A percentile compares a stretch with the other conserved stretches of the same genome.
These are phyloP conservation scores for Deilephila elpenor DNA, from an alignment of 2,888 invertebrate species.

Conservation along the genomic window DNA sequence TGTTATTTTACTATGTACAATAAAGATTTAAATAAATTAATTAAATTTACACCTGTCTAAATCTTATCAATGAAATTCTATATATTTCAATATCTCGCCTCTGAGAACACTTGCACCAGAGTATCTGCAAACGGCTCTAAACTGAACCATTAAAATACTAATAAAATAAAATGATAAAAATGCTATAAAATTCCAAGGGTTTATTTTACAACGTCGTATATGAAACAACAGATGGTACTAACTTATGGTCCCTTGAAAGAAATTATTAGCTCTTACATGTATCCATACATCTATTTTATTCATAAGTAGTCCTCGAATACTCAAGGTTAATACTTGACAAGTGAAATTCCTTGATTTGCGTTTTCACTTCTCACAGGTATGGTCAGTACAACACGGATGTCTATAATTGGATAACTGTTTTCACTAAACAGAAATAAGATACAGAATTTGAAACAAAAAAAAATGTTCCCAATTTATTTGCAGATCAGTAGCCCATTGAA, in stretches of 20 bases:
- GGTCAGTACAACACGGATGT: too few relatives aligned
- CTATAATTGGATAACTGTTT: too few relatives aligned
- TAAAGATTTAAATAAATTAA: too few relatives aligned
- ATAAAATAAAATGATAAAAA: conserved; percentile 13
- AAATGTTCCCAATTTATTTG: too few relatives aligned
- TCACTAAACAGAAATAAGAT: too few relatives aligned
- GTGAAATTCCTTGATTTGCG: too few relatives aligned
- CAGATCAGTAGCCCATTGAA: too few relatives aligned
- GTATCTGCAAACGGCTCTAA: neutral
- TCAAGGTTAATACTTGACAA: too few relatives aligned
- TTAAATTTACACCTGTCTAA: too few relatives aligned
- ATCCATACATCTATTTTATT: neutral
- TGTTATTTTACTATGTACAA: too few relatives aligned
- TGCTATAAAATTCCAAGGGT: conserved; percentile 14
- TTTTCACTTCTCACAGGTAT: too few relatives aligned
- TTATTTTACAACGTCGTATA: conserved; percentile 12
- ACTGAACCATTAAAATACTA: neutral
- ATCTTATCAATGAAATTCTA: neutral
- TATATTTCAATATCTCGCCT: neutral
- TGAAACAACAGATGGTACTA: conserved; percentile 18
- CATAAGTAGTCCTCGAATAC: neutral
- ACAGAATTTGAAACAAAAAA: too few relatives aligned
- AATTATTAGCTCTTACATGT: conserved; percentile 1
- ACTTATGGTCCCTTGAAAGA: neutral
- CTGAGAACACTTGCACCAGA: neutral